Evolutionary conservation across 2,888 invertebrate genomes (phyloP).

Genomic region (Zele albiditarsus): DNA sequence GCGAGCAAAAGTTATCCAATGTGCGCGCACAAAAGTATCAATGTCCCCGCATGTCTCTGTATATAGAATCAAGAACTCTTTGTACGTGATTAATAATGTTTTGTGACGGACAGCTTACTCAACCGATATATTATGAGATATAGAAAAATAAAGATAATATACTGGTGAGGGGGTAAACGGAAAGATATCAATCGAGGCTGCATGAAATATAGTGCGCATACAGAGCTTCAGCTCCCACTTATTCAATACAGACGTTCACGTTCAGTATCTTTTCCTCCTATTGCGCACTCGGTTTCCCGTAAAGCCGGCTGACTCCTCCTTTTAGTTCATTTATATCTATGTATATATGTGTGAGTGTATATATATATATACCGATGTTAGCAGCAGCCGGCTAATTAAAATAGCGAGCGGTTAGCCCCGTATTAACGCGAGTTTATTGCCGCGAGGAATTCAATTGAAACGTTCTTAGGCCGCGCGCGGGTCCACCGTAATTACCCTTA

Average conservation of each 20-base stretch:
- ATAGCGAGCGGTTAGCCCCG: constrained; percentile 65
- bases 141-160: not conserved
- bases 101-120: not conserved
- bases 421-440: constrained; percentile 67
- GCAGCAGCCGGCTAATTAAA: constrained; percentile 64
- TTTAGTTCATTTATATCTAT: constrained; percentile 12
- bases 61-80: not conserved
- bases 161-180: not conserved
- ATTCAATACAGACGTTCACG: not conserved
- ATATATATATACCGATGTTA: not conserved
- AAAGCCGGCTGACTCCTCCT: not conserved
- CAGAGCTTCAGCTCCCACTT: not conserved
- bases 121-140: not conserved
- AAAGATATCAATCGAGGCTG: not conserved
- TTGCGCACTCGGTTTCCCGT: constrained; percentile 15
- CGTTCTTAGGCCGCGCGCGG: constrained; percentile 52
- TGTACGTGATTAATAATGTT: not conserved
- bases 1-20: no score
- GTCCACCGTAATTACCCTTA: constrained; percentile 55
- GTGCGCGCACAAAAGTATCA: no score
- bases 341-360: not conserved
- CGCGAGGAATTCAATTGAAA: constrained; percentile 65
- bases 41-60: no score
- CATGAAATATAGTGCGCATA: not conserved
- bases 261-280: constrained; percentile 16